Evolutionary conservation across 2,797 vertebrate genomes (phyloP).

Genomic region (Capromys pilorides): DNA sequence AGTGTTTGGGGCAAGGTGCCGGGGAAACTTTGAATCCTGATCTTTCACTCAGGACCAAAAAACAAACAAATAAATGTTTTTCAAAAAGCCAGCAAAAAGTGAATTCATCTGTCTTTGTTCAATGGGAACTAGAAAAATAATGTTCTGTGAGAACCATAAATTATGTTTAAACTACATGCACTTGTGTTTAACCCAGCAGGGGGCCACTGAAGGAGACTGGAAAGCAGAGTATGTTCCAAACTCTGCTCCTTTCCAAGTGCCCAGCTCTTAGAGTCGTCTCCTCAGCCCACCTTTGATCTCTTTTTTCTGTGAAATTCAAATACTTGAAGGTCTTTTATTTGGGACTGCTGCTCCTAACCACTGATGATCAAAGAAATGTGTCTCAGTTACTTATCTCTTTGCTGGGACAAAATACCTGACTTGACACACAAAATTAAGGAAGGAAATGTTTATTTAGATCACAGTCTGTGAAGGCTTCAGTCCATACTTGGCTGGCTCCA

Average conservation of each 20-base stretch:
- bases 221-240: fast-evolving
- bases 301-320: neutral
- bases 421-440: too few species aligned
- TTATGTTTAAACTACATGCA: neutral
- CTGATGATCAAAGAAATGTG: neutral
- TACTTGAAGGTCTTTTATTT: neutral
- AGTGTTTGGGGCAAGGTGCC: too few species aligned
- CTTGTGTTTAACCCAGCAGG: neutral
- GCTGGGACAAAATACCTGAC: too few species aligned
- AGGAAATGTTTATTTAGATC: too few species aligned
- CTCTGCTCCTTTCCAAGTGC: fast-evolving
- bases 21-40: too few species aligned
- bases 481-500: too few species aligned
- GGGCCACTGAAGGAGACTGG: neutral
- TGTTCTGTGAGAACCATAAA: neutral
- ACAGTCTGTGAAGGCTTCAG: too few species aligned
- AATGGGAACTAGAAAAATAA: neutral
- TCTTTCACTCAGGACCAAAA: neutral
- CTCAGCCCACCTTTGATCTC: neutral
- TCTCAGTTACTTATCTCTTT: too few species aligned
- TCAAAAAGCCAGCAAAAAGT: neutral
- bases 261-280: neutral
- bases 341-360: neutral
- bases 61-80: neutral
- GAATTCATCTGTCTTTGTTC: neutral